Evolutionary conservation across 92 coral and sea anemone species (phyloP), one percentile per base, ranked within the genome.

Genomic region (Galaxea fascicularis): DNA sequence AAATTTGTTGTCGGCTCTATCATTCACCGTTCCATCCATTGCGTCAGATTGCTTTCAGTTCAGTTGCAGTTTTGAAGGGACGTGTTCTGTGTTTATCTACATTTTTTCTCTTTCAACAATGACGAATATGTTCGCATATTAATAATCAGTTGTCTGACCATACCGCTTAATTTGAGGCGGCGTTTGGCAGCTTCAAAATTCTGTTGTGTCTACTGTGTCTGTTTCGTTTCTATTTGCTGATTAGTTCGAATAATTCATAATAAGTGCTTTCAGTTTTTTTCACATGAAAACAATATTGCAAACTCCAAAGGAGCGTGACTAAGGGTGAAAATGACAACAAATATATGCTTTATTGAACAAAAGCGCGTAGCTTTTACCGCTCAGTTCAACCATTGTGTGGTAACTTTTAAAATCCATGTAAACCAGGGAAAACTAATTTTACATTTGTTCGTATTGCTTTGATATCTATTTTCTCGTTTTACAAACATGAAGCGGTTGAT

Each of bases 311-410:
- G 53, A 28, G 64, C 79, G 79, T 74, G 79, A 74, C 65, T 24
- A 26, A 54, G 46, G 45, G 29, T 29, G 64, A 74, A 49, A 56
- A 65, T 49, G 62, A 27, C 62, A 73, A 74, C 41, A 60, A 5
- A 56, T 56, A 17, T 4, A 0, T n/a, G 46, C 24, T 73, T 63
- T 22, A 6, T 26, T 27, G 35, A 20, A 65, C 0, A 10, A 10
- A 18, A 15, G 28, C 13, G 45, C 41, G 10, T 16, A 2, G 63
- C 15, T 62, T 13, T 13, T 53, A 18, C 58, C 58, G n/a, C n/a
- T 53, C 12, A 53, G 3, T 18, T 53, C 65, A 58, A 5, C 30
- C 11, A 62, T 22, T 8, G 10, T 62, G 13, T 15, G 5, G 31
- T 8, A 6, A 9, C 1, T 49, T 49, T 49, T 49, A 49, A 49